Percentiles rank a stretch among this genome's conserved stretches.
phyloP scores from a whole-genome alignment of 1,140 invertebrate species.

The Paralvinella palmiformis region DNA sequence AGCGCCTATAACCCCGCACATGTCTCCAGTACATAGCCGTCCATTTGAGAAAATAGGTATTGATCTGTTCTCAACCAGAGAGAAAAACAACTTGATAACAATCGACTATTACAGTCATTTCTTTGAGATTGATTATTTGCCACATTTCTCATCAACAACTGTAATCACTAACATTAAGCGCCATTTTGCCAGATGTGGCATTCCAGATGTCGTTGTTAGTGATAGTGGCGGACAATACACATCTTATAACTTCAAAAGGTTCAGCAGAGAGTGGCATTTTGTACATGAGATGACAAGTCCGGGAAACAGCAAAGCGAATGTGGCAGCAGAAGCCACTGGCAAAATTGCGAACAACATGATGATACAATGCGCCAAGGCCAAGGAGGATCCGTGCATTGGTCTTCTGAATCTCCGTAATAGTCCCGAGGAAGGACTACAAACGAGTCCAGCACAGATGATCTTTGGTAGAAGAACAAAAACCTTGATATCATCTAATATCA shows the following conservation, averaged over 20 bases:
- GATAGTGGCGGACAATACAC: conserved; percentile 31
- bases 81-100: neutral
- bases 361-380: neutral
- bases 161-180: conserved; percentile 8
- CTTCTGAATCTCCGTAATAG: neutral
- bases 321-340: neutral
- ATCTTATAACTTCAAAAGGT: conserved; percentile 22
- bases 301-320: neutral
- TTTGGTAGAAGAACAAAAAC: neutral
- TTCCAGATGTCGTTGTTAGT: conserved; percentile 20
- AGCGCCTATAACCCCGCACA: too few species aligned
- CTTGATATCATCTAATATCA: too few species aligned
- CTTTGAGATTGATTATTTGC: conserved; percentile 10
- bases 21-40: neutral
- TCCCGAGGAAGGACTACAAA: neutral
- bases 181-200: conserved; percentile 25
- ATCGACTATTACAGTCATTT: conserved; percentile 8
- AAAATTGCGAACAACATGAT: neutral
- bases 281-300: conserved; percentile 12
- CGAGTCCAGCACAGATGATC: neutral
- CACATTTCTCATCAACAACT: neutral
- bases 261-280: conserved; percentile 23
- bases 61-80: neutral
- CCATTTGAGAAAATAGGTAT: conserved; percentile 2
- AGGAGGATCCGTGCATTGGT: neutral